These are phyloP conservation scores for Okapia johnstoni DNA, from an alignment of 2,113 vertebrate species.

Conservation along the genomic window DNA sequence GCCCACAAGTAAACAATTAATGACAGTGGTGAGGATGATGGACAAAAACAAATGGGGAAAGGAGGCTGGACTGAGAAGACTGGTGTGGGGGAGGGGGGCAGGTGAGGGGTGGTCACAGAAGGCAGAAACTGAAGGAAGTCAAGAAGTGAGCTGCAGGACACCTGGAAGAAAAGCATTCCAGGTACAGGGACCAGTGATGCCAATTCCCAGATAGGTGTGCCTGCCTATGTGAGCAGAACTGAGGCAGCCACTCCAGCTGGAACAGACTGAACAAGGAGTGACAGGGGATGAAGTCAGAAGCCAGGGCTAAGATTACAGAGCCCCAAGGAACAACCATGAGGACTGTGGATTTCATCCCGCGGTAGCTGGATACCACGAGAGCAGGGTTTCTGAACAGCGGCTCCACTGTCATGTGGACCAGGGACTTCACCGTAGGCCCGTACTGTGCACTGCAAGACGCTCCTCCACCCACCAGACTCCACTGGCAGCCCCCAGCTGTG, in stretches of 20 bases:
- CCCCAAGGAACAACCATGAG: neutral
- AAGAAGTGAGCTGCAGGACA: neutral
- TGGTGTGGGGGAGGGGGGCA: rapidly evolving
- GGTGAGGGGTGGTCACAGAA: rapidly evolving
- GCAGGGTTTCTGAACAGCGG: neutral
- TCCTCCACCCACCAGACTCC: neutral
- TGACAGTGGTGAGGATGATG: neutral
- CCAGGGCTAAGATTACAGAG: neutral
- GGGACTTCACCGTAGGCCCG: neutral
- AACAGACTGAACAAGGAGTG: neutral
- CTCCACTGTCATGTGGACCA: neutral
- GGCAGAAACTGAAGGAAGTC: neutral
- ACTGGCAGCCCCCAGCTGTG: neutral
- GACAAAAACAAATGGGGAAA: neutral
- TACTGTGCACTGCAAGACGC: neutral
- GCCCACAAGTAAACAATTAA: neutral
- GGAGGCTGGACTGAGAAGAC: neutral
- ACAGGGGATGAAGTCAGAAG: neutral
- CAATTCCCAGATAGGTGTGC: neutral
- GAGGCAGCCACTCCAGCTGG: neutral
- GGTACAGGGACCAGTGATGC: neutral
- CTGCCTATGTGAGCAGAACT: neutral
- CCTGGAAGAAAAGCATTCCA: neutral
- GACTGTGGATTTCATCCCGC: neutral
- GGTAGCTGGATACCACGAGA: neutral